These are phyloP conservation scores for Onychomys torridus DNA, from an alignment of 2,797 vertebrate genomes.

Conservation along the genomic window DNA sequence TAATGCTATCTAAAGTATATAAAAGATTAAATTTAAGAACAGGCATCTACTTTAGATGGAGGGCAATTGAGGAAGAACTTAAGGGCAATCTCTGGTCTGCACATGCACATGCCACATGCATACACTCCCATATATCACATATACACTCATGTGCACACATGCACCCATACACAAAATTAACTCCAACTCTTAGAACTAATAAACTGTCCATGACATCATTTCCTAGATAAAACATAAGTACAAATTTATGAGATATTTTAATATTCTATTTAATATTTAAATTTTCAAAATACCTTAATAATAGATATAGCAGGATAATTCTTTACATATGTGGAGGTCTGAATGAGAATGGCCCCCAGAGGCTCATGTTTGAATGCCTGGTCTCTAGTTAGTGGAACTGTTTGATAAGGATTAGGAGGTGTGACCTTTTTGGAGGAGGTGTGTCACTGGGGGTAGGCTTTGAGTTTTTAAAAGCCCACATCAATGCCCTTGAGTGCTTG, in stretches of 20 bases:
- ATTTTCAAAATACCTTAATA: constrained; percentile 47
- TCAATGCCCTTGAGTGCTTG: no score
- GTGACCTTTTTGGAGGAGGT: neutral
- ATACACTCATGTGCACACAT: neutral
- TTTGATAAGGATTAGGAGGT: neutral
- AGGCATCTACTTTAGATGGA: neutral
- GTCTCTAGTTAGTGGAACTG: neutral
- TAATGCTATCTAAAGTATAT: neutral
- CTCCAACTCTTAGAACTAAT: neutral
- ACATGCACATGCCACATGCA: neutral
- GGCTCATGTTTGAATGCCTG: neutral
- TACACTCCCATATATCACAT: neutral
- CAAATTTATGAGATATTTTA: constrained; percentile 44
- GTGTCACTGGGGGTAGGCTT: neutral
- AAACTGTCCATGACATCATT: constrained; percentile 36
- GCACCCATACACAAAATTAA: neutral
- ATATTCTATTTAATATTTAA: constrained; percentile 44
- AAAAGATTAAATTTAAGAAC: constrained; percentile 55
- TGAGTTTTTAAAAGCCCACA: neutral
- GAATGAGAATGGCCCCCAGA: neutral
- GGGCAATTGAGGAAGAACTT: neutral
- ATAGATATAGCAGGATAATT: constrained; percentile 26
- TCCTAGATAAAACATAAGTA: constrained; percentile 57
- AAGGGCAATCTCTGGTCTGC: neutral
- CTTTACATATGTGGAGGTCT: neutral